phyloP scores from a whole-genome alignment of 2,797 vertebrate species.

The Diplodus sargus region DNA sequence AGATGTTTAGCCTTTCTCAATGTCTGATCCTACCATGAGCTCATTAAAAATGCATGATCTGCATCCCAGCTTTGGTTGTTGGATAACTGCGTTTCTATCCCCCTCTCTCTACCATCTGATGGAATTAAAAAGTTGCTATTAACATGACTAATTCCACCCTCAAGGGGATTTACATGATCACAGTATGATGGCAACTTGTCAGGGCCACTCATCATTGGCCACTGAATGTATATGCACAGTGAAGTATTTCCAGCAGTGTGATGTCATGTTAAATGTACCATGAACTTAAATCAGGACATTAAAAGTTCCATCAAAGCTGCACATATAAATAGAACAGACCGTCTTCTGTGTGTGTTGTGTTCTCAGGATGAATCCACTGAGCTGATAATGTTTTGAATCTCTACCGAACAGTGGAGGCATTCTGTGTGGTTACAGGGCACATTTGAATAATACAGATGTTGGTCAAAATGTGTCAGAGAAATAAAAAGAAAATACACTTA shows the following conservation, averaged over 20 bases:
- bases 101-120: slow-evolving; percentile 49
- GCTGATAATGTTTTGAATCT: slow-evolving; percentile 11
- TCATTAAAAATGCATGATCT: slow-evolving; percentile 82
- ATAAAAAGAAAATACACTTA: background rate
- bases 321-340: slow-evolving; percentile 18
- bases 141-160: slow-evolving; percentile 68
- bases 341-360: background rate
- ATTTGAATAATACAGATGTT: slow-evolving; percentile 4
- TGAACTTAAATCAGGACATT: slow-evolving; percentile 19
- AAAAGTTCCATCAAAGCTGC: background rate
- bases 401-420: background rate
- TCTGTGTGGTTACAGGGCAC: slow-evolving; percentile 10
- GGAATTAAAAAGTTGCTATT: slow-evolving; percentile 76
- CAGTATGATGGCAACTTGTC: slow-evolving; percentile 49
- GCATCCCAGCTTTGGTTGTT: slow-evolving; percentile 65
- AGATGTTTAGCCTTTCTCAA: slow-evolving; percentile 72
- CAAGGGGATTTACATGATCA: slow-evolving; percentile 62
- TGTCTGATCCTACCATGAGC: slow-evolving; percentile 74
- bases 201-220: slow-evolving; percentile 54
- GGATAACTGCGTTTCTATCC: slow-evolving; percentile 68
- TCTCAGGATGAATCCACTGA: slow-evolving; percentile 4
- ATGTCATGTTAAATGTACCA: slow-evolving; percentile 46
- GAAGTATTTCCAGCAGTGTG: slow-evolving; percentile 26
- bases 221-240: background rate
- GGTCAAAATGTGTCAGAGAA: background rate